phyloP scores from a whole-genome alignment of 2,888 invertebrate genomes.

The Ormia ochracea region DNA sequence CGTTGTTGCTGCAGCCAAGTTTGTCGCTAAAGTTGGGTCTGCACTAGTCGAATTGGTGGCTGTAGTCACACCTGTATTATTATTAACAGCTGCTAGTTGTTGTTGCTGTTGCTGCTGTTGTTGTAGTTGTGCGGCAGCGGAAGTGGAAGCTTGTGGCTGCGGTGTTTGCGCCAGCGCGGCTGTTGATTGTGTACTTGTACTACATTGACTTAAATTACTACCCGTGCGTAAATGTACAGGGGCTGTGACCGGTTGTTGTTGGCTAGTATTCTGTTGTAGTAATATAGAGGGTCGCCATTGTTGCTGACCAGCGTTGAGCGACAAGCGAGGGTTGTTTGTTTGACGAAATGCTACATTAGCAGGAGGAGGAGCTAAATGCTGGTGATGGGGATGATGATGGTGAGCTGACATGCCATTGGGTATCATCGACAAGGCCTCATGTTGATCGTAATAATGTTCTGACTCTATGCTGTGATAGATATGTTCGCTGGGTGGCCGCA shows the following conservation, averaged over 20 bases:
- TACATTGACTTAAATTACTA: slow-evolving; percentile 75
- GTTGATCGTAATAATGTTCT: slow-evolving; percentile 87
- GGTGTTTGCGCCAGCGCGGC: slow-evolving; percentile 69
- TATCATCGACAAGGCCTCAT: slow-evolving; percentile 79
- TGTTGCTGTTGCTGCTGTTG: slow-evolving; percentile 59
- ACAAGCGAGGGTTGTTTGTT: slow-evolving; percentile 63
- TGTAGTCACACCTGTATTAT: slow-evolving; percentile 64
- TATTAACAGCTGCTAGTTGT: slow-evolving; percentile 54
- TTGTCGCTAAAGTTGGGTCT: slow-evolving; percentile 57
- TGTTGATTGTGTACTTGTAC: slow-evolving; percentile 75
- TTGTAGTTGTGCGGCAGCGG: slow-evolving; percentile 64
- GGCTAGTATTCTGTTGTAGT: slow-evolving; percentile 58
- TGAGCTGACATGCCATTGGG: slow-evolving; percentile 70
- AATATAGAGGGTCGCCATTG: slow-evolving; percentile 66
- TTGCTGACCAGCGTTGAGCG: slow-evolving; percentile 52
- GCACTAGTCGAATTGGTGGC: slow-evolving; percentile 53
- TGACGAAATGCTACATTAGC: slow-evolving; percentile 48
- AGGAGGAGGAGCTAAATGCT: slow-evolving; percentile 65
- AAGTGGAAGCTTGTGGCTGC: slow-evolving; percentile 67
- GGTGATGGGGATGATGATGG: slow-evolving; percentile 66
- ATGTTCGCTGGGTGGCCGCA: slow-evolving; percentile 89
- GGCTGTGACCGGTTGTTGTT: slow-evolving; percentile 66
- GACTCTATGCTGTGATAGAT: slow-evolving; percentile 94
- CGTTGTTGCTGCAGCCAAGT: slow-evolving; percentile 48
- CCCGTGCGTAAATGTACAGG: slow-evolving; percentile 75